Conservation (phyloP, 1,140 invertebrate species). For the Dendroctonus valens region DNA sequence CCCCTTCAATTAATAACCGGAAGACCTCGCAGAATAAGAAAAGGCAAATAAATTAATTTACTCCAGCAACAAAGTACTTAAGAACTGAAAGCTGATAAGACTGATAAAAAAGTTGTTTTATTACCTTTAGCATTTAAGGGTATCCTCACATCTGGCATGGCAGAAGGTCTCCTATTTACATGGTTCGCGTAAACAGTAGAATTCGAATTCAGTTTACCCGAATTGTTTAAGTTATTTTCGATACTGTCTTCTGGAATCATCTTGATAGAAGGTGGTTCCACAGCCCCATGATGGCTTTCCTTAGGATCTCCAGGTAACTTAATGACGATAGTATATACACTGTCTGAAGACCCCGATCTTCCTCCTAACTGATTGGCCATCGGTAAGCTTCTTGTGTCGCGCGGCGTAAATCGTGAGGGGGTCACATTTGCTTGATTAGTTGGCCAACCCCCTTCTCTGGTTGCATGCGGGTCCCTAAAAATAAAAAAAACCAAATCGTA, state of each 20-base stretch:
- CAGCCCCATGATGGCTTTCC: constrained; percentile 50
- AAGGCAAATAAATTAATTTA: too few relatives aligned
- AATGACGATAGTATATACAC: constrained; percentile 91
- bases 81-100: too few relatives aligned
- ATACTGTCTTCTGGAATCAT: constrained; percentile 72
- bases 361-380: constrained; percentile 53
- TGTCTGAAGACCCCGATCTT: constrained; percentile 68
- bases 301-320: constrained; percentile 67
- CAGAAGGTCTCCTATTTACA: constrained; percentile 66
- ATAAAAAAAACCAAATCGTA: neutral
- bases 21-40: too few relatives aligned
- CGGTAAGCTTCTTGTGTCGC: constrained; percentile 51
- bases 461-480: constrained; percentile 55
- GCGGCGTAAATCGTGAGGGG: constrained; percentile 43
- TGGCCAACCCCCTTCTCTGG: constrained; percentile 38
- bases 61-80: too few relatives aligned
- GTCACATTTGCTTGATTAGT: constrained; percentile 45
- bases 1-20: too few relatives aligned
- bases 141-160: constrained; percentile 76
- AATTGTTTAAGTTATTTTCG: constrained; percentile 12
- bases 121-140: constrained; percentile 75
- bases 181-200: constrained; percentile 48
- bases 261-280: constrained; percentile 71
- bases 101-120: too few relatives aligned
- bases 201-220: constrained; percentile 33